Evolutionary conservation across 2,888 invertebrate genomes (phyloP).

Genomic region (Urechis unicinctus): DNA sequence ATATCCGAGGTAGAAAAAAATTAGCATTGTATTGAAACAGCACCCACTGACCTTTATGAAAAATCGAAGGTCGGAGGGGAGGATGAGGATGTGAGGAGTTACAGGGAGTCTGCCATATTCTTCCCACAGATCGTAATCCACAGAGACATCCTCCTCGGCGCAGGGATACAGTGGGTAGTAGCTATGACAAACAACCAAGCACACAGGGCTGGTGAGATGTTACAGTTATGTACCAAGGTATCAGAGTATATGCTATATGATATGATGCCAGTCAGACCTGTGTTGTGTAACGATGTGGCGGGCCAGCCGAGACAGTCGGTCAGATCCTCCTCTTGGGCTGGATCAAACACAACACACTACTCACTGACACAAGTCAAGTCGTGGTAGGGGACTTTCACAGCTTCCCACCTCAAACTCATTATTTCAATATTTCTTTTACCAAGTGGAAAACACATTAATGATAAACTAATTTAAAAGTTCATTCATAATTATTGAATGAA

Average conservation of each 20-base stretch:
- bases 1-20: not conserved
- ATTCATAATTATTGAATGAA: no score
- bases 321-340: slow-evolving; percentile 48
- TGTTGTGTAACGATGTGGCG: slow-evolving; percentile 70
- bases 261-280: no score
- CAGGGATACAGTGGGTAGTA: slow-evolving; percentile 79
- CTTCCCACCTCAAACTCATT: no score
- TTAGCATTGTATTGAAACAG: not conserved
- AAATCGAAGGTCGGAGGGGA: slow-evolving; percentile 78
- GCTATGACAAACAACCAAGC: slow-evolving; percentile 34
- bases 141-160: slow-evolving; percentile 58
- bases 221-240: not conserved
- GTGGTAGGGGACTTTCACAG: no score
- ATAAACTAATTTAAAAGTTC: not conserved
- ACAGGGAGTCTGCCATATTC: slow-evolving; percentile 65
- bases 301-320: slow-evolving; percentile 70
- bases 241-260: no score
- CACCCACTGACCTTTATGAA: slow-evolving; percentile 62
- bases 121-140: slow-evolving; percentile 69
- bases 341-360: slow-evolving; percentile 8
- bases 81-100: slow-evolving; percentile 73
- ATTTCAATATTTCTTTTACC: no score
- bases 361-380: no score
- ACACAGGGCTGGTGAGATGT: not conserved
- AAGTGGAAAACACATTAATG: not conserved